Base-by-base conservation (phyloP, 2,797 vertebrate genomes). In the Scomberomorus guttatus region DNA sequence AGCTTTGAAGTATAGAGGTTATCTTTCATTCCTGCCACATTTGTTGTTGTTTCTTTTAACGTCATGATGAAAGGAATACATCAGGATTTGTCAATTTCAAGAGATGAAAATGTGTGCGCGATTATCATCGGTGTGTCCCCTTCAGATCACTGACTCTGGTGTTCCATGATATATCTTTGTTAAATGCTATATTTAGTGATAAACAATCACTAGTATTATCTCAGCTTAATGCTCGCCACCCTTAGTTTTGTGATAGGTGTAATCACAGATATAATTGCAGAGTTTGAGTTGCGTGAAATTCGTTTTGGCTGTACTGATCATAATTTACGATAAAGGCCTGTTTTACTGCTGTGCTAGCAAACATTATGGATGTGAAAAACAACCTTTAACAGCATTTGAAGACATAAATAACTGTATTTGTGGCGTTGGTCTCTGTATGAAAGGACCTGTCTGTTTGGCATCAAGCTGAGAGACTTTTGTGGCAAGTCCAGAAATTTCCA, bases 1-100 rank as follows among this genome's bases (percentile, higher is more conserved):
- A 52, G 71, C 88, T 92, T 90, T 93, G 90, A 93, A 90, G 87
- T 84, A 3, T 1, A 2, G 80, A 76, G 82, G 78, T 90, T 83
- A 89, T 87, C 82, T 82, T 85, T 87, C 87, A 90, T 18, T 63
- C 62, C 62, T 75, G 72, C 67, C 63, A 63, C 54, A 8, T 71
- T 42, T 89, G 83, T 84, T 92, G 77, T 87, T 70, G 79, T 85
- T 89, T 75, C 85, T 82, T 81, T 78, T 55, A 71, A 67, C 14
- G 12, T 22, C 56, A 5, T 79, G 72, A 76, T 85, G 78, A 83
- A 87, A 91, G 80, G 46, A 63, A 62, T 2, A 51, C 37, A 32
- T 62, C 55, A 20, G 7, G 44, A 80, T 39, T 4, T 77, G 29
- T 72, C 60, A 70, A 3, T 22, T 72, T 54, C 48, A 32, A 27